Evolutionary conservation across 2,888 invertebrate species (phyloP).

Genomic region (Drosophila mimetica): DNA sequence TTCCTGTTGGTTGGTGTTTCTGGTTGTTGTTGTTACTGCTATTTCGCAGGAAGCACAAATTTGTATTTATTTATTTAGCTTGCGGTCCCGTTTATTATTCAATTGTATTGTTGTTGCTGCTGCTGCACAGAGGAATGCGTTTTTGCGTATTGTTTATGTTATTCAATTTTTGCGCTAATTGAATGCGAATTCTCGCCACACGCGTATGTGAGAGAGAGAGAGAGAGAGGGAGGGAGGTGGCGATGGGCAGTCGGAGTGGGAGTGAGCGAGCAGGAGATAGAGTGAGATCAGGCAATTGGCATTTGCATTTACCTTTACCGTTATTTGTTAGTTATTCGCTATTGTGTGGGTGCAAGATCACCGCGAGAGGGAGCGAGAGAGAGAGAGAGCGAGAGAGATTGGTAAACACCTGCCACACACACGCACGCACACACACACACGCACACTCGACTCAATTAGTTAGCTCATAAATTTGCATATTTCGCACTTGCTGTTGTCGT

Average conservation of each 20-base stretch:
- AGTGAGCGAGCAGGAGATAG: background rate
- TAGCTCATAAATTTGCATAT: slow-evolving; percentile 78
- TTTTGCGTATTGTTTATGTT: slow-evolving; percentile 34
- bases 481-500: slow-evolving; percentile 42
- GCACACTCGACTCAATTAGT: slow-evolving; percentile 70
- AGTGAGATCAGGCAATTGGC: slow-evolving; percentile 18
- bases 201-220: slow-evolving; percentile 4
- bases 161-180: slow-evolving; percentile 40
- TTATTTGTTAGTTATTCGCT: slow-evolving; percentile 24
- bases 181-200: slow-evolving; percentile 41
- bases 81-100: slow-evolving; percentile 25
- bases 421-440: slow-evolving; percentile 30
- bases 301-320: slow-evolving; percentile 30
- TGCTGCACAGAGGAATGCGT: slow-evolving; percentile 42
- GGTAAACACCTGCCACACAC: slow-evolving; percentile 65
- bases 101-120: slow-evolving; percentile 36
- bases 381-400: slow-evolving; percentile 3
- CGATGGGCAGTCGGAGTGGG: background rate
- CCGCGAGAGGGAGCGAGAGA: slow-evolving; percentile 7
- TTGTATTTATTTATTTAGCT: slow-evolving; percentile 34
- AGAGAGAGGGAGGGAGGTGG: too few relatives aligned
- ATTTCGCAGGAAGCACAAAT: slow-evolving; percentile 10
- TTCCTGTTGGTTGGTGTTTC: slow-evolving; percentile 11
- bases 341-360: slow-evolving; percentile 52
- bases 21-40: slow-evolving; percentile 24